Evolutionary conservation across 1,140 invertebrate genomes (phyloP), one percentile per base, ranked within the genome.

Genomic region (Megathymus violae): DNA sequence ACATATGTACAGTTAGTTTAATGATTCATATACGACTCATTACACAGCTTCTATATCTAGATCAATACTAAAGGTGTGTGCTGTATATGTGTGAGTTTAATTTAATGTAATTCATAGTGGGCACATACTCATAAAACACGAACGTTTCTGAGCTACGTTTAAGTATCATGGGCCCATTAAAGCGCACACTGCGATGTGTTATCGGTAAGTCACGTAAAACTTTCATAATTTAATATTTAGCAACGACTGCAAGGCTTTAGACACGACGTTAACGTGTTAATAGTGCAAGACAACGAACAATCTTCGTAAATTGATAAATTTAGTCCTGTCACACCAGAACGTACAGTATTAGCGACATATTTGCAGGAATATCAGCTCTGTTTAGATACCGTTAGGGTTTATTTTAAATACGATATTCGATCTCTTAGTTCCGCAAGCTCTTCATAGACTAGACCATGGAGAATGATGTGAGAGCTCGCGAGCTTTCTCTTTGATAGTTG

Each of bases 401-500:
- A 51, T 76, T 17, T 22, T 47, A 4, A 15, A 40, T 6, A n/a
- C 62, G 31, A 51, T 63, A 52, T n/a, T n/a, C n/a, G 22, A 51
- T 46, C 62, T 73, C 67, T 77, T 64, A 60, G 63, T 82, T 78
- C 78, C 56, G 79, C 72, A 72, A 81, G 72, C 70, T 67, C 67
- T 66, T 69, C 76, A 79, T 81, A 82, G 80, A 82, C 75, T 78
- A 83, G 69, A 81, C 79, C 81, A 83, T 74, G 77, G 84, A 90
- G 87, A 88, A 90, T 90, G 84, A 88, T 90, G 85, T 86, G 88
- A 88, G 85, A 87, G 82, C 77, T 78, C 62, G 77, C 78, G 71
- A 79, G 84, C 88, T 90, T 90, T 90, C 88, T 82, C 88, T 90
- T 86, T 90, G 85, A 90, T 88, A 86, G 76, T 79, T 82, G 69